Base-by-base conservation (phyloP, 2,888 invertebrate genomes). In the Neuroscelio doddi region DNA sequence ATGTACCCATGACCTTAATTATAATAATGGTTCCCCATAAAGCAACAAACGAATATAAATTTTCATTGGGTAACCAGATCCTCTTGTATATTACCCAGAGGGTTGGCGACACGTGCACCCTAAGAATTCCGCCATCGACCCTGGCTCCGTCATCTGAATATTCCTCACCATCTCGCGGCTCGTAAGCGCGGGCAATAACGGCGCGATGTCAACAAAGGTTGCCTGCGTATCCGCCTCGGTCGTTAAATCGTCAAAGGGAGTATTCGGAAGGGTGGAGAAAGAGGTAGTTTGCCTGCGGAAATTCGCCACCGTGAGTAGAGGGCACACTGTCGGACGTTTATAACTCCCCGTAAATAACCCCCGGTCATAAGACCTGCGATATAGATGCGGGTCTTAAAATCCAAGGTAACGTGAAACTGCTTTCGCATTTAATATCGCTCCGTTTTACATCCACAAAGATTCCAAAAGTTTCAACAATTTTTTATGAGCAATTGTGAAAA, bases 301-400 rank as follows among this genome's bases (percentile, higher is more conserved):
- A 57, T 39, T 57, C 53, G 56, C 47, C 39, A 44, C 24, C 34
- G 47, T 45, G 26, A 38, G 21, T 10, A 41, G 50, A 34, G 53
- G 38, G 58, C 51, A 52, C 58, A 42, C 49, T 30, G 36, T 59
- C 59, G 70, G 78, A 80, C 80, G 69, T 80, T 81, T 81, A 80
- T 76, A 79, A 74, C 79, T 77, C 36, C 68, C 71, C 75, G 75
- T 82, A 82, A 82, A 82, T 80, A 79, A 72, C 67, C 62, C 57
- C 61, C 69, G 75, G 71, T 74, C 74, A 70, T 72, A 71, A 74
- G 69, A 61, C 51, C 53, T 32, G 51, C 49, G 51, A 44, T 8
- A 41, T n/a, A n/a, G n/a, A n/a, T n/a, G n/a, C n/a, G n/a, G n/a
- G n/a, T n/a, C n/a, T n/a, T n/a, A n/a, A n/a, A n/a, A n/a, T n/a